Evolutionary conservation across 1,140 invertebrate species (phyloP).

Genomic region (Drosophila tani): DNA sequence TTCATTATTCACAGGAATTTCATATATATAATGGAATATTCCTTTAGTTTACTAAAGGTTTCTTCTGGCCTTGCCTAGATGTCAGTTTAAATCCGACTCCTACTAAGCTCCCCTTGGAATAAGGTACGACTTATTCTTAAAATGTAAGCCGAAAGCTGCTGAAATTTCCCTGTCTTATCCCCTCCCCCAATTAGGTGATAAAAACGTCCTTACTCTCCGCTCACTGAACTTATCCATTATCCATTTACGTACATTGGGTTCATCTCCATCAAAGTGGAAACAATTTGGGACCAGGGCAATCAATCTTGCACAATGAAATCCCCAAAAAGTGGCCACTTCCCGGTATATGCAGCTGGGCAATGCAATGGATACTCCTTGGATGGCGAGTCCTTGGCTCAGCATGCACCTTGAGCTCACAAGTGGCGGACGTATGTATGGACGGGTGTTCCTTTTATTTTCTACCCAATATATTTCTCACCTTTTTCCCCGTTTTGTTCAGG

Average conservation of each 20-base stretch:
- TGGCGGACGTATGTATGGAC: slow-evolving; percentile 24
- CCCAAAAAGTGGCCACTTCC: slow-evolving; percentile 37
- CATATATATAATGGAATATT: no score
- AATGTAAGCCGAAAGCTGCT: slow-evolving; percentile 1
- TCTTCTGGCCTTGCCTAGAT: not conserved
- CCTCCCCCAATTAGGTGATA: not conserved
- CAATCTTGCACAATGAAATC: slow-evolving; percentile 51
- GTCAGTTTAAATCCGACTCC: not conserved
- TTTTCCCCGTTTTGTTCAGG: slow-evolving; percentile 41
- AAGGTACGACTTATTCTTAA: not conserved
- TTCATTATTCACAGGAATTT: no score
- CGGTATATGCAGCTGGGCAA: slow-evolving; percentile 24
- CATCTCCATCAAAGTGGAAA: slow-evolving; percentile 41
- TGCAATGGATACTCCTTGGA: slow-evolving; percentile 38
- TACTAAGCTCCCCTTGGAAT: not conserved
- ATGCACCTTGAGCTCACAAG: slow-evolving; percentile 61
- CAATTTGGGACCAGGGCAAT: slow-evolving; percentile 50
- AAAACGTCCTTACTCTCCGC: slow-evolving; percentile 1
- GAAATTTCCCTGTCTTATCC: not conserved
- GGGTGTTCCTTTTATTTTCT: slow-evolving; percentile 33
- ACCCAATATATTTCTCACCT: slow-evolving; percentile 45
- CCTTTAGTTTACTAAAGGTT: not conserved
- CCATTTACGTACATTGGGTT: slow-evolving; percentile 27
- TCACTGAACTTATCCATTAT: slow-evolving; percentile 10
- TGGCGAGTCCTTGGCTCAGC: slow-evolving; percentile 30